A percentile compares a stretch with the other conserved stretches of the same genome.
phyloP scores from a whole-genome alignment of 2,888 invertebrate species.

The Noctua comes region DNA sequence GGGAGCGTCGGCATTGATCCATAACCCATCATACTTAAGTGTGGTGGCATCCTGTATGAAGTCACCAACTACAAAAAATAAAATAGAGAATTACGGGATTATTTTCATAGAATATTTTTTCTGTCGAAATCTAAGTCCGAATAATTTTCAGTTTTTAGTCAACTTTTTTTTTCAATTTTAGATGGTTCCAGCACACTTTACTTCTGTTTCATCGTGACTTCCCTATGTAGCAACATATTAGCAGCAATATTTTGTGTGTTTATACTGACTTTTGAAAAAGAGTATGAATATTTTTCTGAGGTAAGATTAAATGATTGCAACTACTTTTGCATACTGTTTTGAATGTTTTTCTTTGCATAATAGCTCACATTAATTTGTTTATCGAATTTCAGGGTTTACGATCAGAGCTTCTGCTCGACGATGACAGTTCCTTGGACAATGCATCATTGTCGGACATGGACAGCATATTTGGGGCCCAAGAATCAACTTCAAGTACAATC shows the following conservation, averaged over 20 bases:
- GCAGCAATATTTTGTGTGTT: conserved; percentile 86
- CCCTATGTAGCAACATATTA: conserved; percentile 83
- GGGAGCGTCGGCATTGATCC: conserved; percentile 8
- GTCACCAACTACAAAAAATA: conserved; percentile 8
- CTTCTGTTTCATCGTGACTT: conserved; percentile 82
- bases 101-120: neutral
- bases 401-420: conserved; percentile 84
- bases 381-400: conserved; percentile 81
- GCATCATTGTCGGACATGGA: conserved; percentile 82
- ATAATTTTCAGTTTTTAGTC: neutral
- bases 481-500: conserved; percentile 78
- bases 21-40: neutral
- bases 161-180: conserved; percentile 66
- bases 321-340: neutral
- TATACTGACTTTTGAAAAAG: conserved; percentile 86
- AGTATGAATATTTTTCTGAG: conserved; percentile 86
- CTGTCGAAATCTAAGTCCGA: neutral
- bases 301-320: conserved; percentile 68
- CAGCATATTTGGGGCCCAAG: conserved; percentile 81
- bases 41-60: conserved; percentile 6
- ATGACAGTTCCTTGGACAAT: conserved; percentile 81
- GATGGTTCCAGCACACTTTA: conserved; percentile 81
- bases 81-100: neutral
- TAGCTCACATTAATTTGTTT: neutral
- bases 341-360: neutral